Conservation (phyloP, 2,888 invertebrate species). For the Sphaeridia pumilis region DNA sequence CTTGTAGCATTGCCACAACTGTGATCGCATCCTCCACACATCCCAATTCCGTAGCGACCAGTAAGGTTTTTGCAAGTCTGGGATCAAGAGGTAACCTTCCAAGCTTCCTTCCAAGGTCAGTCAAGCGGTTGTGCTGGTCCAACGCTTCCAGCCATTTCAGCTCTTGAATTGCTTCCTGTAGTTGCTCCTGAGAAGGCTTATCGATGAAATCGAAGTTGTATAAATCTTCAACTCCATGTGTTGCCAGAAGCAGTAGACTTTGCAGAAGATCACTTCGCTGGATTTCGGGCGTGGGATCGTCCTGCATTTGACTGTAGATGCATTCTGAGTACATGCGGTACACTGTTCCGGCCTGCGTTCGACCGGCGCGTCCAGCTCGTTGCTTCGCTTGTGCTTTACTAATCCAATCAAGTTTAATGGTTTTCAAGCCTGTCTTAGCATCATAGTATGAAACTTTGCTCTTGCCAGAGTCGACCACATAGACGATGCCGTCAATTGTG, state of each 20-base stretch:
- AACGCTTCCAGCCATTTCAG: constrained; percentile 90
- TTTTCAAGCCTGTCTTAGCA: constrained; percentile 6
- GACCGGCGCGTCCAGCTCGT: constrained; percentile 13
- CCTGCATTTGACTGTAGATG: constrained; percentile 5
- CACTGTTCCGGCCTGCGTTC: constrained; percentile 14
- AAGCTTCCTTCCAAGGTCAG: constrained; percentile 76
- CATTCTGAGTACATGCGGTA: constrained; percentile 12
- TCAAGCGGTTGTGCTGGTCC: constrained; percentile 80
- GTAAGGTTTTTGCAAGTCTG: constrained; percentile 92
- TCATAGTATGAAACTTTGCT: constrained; percentile 8
- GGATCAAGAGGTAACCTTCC: constrained; percentile 98
- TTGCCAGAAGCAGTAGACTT: constrained; percentile 4
- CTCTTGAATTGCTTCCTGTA: constrained; percentile 67
- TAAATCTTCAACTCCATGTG: constrained; percentile 82
- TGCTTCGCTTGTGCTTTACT: constrained; percentile 14
- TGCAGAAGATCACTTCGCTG: constrained; percentile 12
- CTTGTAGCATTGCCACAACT: constrained; percentile 92
- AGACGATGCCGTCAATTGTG: constrained; percentile 14
- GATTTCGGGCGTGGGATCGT: constrained; percentile 8
- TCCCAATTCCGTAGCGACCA: constrained; percentile 94
- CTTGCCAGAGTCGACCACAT: constrained; percentile 12
- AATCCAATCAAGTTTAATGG: background rate
- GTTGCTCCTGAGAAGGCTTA: constrained; percentile 69
- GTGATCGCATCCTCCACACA: constrained; percentile 97
- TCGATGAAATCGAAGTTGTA: constrained; percentile 99